phyloP scores from a whole-genome alignment of 2,888 invertebrate genomes.

The Ophonus ardosiacus region DNA sequence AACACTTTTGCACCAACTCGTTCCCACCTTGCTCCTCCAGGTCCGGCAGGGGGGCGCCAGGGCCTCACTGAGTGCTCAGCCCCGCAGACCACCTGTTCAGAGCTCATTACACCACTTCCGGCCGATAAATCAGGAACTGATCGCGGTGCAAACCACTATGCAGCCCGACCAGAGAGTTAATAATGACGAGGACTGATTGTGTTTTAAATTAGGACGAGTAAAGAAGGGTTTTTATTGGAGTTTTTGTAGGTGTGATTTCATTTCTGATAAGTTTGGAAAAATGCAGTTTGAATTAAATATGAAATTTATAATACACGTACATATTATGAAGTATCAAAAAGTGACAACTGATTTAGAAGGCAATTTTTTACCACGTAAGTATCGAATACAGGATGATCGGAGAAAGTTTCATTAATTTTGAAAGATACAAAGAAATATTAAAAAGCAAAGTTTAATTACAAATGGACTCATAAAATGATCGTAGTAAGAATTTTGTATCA shows the following conservation, averaged over 20 bases:
- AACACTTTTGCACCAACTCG: constrained; percentile 19
- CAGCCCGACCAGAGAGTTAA: constrained; percentile 42
- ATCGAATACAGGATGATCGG: too few species aligned
- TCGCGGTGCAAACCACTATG: constrained; percentile 36
- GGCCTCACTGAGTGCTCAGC: constrained; percentile 36
- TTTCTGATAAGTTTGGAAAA: constrained; percentile 20
- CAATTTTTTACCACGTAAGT: too few species aligned
- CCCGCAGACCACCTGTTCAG: constrained; percentile 61
- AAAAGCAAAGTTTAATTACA: too few species aligned
- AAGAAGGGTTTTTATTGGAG: constrained; percentile 25
- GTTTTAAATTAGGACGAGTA: constrained; percentile 52
- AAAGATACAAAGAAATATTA: too few species aligned
- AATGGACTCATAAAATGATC: too few species aligned
- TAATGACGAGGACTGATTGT: constrained; percentile 37
- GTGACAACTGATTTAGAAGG: too few species aligned
- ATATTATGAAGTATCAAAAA: too few species aligned
- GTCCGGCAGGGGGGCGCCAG: constrained; percentile 7
- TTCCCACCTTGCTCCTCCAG: constrained; percentile 10
- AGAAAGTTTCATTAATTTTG: too few species aligned
- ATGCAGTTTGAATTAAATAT: too few species aligned
- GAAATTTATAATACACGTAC: too few species aligned
- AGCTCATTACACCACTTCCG: constrained; percentile 61
- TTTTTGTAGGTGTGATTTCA: constrained; percentile 24
- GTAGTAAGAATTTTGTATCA: too few species aligned
- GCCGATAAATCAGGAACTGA: constrained; percentile 64